These are phyloP conservation scores for Hyposoter didymator DNA, from an alignment of 2,888 invertebrate species.

Conservation along the genomic window DNA sequence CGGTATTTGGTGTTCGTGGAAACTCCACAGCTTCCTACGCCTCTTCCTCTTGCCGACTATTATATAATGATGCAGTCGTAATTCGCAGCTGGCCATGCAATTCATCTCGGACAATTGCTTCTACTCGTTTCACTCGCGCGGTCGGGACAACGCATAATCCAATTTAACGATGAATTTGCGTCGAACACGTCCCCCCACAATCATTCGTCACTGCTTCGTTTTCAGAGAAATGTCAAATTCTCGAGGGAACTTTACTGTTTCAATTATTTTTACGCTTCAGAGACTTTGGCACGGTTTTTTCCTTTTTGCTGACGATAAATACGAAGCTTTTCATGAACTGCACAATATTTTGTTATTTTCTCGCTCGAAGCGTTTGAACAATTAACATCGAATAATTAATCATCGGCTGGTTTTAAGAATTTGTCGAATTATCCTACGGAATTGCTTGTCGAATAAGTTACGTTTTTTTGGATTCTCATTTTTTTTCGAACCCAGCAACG, in stretches of 20 bases:
- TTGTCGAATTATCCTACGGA: too few relatives aligned
- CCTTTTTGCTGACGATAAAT: neutral
- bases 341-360: neutral
- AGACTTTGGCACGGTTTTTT: neutral
- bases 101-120: constrained; percentile 49
- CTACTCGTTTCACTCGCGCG: constrained; percentile 15
- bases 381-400: too few relatives aligned
- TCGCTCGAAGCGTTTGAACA: too few relatives aligned
- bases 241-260: neutral
- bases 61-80: constrained; percentile 50
- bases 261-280: neutral
- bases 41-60: constrained; percentile 36
- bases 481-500: too few relatives aligned
- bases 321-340: neutral
- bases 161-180: constrained; percentile 30
- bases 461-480: too few relatives aligned
- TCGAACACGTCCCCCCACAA: constrained; percentile 23
- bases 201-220: neutral
- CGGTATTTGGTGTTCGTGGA: constrained; percentile 15
- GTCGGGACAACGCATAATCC: constrained; percentile 19
- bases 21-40: constrained; percentile 55
- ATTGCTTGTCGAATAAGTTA: too few relatives aligned
- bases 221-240: neutral
- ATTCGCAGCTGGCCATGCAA: constrained; percentile 59
- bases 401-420: too few relatives aligned